Evolutionary conservation across 2,113 vertebrate species (phyloP).

Genomic region (Sander vitreus): DNA sequence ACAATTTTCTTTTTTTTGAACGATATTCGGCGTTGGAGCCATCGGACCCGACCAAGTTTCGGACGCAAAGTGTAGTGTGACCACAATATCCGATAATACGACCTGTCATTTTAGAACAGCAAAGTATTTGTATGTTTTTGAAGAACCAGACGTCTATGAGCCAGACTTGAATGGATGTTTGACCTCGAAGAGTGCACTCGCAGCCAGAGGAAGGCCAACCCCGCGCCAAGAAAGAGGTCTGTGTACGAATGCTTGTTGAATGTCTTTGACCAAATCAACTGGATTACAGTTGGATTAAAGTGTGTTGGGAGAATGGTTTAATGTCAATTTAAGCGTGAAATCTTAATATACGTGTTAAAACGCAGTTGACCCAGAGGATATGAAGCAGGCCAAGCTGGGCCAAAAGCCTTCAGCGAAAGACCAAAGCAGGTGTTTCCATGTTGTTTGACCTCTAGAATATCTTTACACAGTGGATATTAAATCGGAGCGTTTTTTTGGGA

Average conservation of each 20-base stretch:
- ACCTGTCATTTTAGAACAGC: background rate
- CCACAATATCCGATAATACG: background rate
- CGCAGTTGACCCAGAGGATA: background rate
- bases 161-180: conserved; percentile 22
- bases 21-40: conserved; percentile 16
- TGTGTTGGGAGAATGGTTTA: background rate
- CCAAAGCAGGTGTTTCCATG: background rate
- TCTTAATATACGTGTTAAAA: background rate
- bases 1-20: conserved; percentile 32
- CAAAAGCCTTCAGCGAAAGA: conserved; percentile 8
- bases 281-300: no score
- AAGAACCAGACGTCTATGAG: background rate
- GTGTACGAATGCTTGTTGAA: conserved; percentile 20
- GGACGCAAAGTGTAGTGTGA: conserved; percentile 34
- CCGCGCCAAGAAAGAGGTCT: conserved; percentile 45
- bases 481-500: background rate
- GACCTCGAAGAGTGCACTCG: conserved; percentile 7
- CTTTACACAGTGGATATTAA: no score
- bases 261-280: background rate
- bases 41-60: conserved; percentile 25
- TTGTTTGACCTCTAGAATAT: background rate
- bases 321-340: background rate
- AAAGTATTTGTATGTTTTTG: conserved; percentile 10
- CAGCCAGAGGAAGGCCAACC: conserved; percentile 47
- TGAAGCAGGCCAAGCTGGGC: conserved; percentile 14